phyloP scores from a whole-genome alignment of 2,888 invertebrate genomes.

The Philopedon plagiatum region DNA sequence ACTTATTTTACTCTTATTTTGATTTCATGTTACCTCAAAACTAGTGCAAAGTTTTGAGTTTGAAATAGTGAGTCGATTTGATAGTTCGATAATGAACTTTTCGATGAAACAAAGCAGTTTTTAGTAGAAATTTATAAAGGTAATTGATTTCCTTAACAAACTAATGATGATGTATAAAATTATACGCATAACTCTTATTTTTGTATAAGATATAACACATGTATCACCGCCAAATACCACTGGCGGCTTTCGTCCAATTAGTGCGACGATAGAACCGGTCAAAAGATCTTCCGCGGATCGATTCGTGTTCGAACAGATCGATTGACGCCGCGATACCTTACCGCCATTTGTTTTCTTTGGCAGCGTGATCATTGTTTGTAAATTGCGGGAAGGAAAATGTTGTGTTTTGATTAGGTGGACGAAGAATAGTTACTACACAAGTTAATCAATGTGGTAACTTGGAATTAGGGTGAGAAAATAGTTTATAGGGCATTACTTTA shows the following conservation, averaged over 20 bases:
- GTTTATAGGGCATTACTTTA: too few relatives aligned
- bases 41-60: too few relatives aligned
- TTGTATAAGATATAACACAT: slow-evolving; percentile 1
- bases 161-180: too few relatives aligned
- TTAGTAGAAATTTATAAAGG: too few relatives aligned
- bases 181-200: not conserved
- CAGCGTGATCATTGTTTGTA: slow-evolving; percentile 44
- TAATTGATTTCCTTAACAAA: too few relatives aligned
- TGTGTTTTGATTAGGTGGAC: slow-evolving; percentile 8
- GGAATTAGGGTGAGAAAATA: too few relatives aligned
- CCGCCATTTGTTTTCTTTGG: slow-evolving; percentile 42
- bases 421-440: slow-evolving; percentile 1
- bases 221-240: slow-evolving; percentile 11
- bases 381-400: slow-evolving; percentile 26
- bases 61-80: too few relatives aligned
- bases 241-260: slow-evolving; percentile 44
- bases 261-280: slow-evolving; percentile 30
- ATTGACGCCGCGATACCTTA: slow-evolving; percentile 44
- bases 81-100: too few relatives aligned
- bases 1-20: too few relatives aligned
- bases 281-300: slow-evolving; percentile 42
- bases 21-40: too few relatives aligned
- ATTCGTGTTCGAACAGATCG: slow-evolving; percentile 48
- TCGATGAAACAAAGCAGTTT: too few relatives aligned
- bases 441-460: not conserved